Base-by-base conservation (phyloP, 1,140 invertebrate genomes). In the Zaprionus inermis region DNA sequence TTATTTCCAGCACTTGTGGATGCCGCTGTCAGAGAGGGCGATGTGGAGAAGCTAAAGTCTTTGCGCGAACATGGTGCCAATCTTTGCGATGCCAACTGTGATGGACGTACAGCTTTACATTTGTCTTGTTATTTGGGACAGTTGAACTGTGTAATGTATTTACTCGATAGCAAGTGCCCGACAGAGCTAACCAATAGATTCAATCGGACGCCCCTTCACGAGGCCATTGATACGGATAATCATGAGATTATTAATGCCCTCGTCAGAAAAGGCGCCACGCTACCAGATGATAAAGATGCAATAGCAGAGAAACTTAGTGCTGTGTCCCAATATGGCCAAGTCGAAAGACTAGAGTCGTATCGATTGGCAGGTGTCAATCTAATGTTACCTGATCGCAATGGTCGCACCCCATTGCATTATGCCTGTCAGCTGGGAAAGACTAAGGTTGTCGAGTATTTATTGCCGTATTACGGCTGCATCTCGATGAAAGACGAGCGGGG, bases 61-160 rank as follows among this genome's bases (percentile, higher is more conserved):
- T 57, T 92, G 0, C 80, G 79, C 46, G 28, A 73, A 20, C 78
- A 95, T 93, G 96, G 96, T 2, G 96, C 95, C 2, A 95, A 97
- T 91, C 93, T 98, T 11, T 96, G 95, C 11, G 94, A 94, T 20
- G 92, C 93, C 16, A 97, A 98, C 83, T 95, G 95, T 46, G 97
- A 97, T 92, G 94, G 94, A 1, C 94, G 96, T 70, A 97, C 97
- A 1, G 95, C 97, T 0, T 92, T 98, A 0, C 97, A 98, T 80
- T 93, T 97, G 49, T 97, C 97, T 5, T 95, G 96, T 38, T 93
- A 94, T 36, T 93, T 96, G 72, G 97, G 96, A 1, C 95, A 96
- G 72, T 2, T 63, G 0, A 46, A 65, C 2, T 75, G 74, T 34
- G 65, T 80, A 3, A 36, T 58, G 9, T 71, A 9, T 92, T 92